Evolutionary conservation across 2,113 vertebrate genomes (phyloP).

Genomic region (Pantherophis guttatus): DNA sequence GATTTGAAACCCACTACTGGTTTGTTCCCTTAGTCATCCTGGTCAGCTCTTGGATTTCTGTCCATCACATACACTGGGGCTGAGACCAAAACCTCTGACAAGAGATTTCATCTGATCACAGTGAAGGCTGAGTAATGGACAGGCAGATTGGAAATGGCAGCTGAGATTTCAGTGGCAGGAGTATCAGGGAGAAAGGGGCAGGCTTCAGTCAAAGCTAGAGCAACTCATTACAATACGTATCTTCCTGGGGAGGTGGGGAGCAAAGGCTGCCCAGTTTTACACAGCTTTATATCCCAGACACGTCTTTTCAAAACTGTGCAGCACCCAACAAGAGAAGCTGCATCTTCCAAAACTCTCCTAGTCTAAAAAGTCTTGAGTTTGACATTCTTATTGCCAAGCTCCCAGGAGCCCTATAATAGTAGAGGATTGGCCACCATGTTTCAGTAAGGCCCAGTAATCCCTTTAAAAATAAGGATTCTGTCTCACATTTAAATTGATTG

Average conservation of each 20-base stretch:
- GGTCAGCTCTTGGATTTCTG: not conserved
- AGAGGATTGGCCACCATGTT: not conserved
- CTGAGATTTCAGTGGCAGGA: not conserved
- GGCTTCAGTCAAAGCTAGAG: not conserved
- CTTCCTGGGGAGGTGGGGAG: not conserved
- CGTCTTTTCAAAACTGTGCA: not conserved
- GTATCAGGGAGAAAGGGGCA: not conserved
- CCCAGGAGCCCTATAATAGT: not conserved
- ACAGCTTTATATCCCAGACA: not conserved
- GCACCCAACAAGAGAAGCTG: not conserved
- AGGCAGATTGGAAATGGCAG: constrained; percentile 20
- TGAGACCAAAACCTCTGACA: not conserved
- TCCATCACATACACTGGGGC: not conserved
- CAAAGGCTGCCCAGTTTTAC: not conserved
- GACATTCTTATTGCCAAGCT: not conserved
- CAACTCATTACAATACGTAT: not conserved
- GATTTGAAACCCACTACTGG: no score
- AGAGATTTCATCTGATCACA: constrained; percentile 14
- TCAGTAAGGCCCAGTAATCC: not conserved
- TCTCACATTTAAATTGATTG: not conserved
- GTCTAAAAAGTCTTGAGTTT: not conserved
- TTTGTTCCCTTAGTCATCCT: not conserved
- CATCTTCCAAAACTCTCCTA: not conserved
- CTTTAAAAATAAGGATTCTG: not conserved
- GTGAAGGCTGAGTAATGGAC: constrained; percentile 19